Evolutionary conservation across 1,140 invertebrate species (phyloP).

Genomic region (Orchesella cincta): DNA sequence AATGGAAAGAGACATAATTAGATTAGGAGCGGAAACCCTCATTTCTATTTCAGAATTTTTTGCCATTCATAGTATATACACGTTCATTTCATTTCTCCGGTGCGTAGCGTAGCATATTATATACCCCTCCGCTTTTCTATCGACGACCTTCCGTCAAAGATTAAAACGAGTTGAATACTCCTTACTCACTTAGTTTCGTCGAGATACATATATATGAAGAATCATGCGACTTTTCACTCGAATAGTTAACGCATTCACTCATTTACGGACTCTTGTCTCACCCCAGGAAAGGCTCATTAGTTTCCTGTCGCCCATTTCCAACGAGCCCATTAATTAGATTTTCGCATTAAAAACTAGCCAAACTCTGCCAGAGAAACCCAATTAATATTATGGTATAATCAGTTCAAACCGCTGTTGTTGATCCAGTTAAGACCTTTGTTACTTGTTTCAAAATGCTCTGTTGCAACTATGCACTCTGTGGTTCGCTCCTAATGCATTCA

Average conservation of each 20-base stretch:
- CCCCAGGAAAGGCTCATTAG: conserved; percentile 26
- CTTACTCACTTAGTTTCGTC: no score
- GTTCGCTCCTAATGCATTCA: neutral
- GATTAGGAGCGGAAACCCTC: conserved; percentile 10
- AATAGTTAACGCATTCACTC: conserved; percentile 17
- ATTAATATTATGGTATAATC: conserved; percentile 19
- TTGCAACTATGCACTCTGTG: neutral
- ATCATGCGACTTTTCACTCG: conserved; percentile 24
- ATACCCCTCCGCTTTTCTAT: no score
- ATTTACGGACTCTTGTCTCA: neutral
- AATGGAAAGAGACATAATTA: conserved; percentile 25
- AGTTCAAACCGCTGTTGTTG: conserved; percentile 29
- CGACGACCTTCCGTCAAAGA: conserved; percentile 22
- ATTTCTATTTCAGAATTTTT: conserved; percentile 28
- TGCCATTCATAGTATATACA: no score
- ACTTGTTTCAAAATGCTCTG: neutral
- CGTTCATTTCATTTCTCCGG: no score
- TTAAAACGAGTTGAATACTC: no score
- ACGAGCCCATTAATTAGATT: conserved; percentile 27
- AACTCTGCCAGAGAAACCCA: conserved; percentile 1
- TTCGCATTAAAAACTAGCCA: conserved; percentile 21
- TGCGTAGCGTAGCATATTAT: neutral
- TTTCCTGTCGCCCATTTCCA: conserved; percentile 26
- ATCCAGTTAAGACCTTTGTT: conserved; percentile 29
- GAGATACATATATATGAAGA: no score